Evolutionary conservation across 2,797 vertebrate genomes (phyloP).

Genomic region (Alauda arvensis): DNA sequence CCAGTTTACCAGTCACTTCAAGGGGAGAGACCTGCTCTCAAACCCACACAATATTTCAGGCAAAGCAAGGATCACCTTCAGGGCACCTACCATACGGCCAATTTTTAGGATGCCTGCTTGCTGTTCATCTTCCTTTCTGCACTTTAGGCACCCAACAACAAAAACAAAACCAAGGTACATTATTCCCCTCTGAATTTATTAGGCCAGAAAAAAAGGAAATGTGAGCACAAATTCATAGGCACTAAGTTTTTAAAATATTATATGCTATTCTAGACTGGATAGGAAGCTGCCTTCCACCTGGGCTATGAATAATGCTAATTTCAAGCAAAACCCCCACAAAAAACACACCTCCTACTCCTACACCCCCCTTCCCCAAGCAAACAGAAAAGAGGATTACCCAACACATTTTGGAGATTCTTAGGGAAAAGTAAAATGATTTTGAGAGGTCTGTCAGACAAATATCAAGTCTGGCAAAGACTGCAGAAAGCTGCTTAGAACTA

Average conservation of each 20-base stretch:
- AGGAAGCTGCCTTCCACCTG: background rate
- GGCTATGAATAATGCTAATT: background rate
- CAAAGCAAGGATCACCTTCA: background rate
- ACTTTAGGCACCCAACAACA: background rate
- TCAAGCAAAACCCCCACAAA: background rate
- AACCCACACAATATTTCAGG: background rate
- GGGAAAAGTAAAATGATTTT: background rate
- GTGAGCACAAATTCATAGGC: background rate
- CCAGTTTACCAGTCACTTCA: background rate
- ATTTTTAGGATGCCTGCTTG: background rate
- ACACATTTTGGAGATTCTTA: background rate
- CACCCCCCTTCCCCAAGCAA: fast-evolving
- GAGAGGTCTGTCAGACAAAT: background rate
- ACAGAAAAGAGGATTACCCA: background rate
- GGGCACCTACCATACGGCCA: background rate
- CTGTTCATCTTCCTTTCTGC: background rate
- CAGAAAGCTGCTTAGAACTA: background rate
- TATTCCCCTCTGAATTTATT: background rate
- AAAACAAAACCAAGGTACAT: background rate
- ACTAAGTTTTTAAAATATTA: background rate
- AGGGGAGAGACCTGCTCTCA: background rate
- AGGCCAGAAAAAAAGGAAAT: background rate
- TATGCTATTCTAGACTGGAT: background rate
- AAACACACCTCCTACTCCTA: background rate
- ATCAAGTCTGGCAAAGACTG: background rate